A percentile compares a stretch with the other conserved stretches of the same genome.
Conservation (phyloP, 2,113 vertebrate genomes). For the Mirza zaza region DNA sequence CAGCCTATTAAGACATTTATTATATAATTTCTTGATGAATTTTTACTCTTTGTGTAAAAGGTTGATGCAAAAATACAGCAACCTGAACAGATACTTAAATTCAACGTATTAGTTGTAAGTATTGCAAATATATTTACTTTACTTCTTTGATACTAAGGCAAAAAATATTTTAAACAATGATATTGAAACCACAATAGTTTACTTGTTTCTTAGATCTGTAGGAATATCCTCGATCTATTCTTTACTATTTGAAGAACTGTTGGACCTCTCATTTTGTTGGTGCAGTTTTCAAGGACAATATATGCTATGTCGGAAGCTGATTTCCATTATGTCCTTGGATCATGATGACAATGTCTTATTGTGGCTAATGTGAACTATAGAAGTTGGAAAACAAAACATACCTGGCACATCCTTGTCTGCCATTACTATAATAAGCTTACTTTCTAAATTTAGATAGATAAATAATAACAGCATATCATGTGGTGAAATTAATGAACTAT, state of each 20-base stretch:
- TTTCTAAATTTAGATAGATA: background rate
- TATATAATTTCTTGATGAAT: conserved; percentile 73
- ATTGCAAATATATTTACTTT: background rate
- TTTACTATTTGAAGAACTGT: background rate
- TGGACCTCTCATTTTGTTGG: background rate
- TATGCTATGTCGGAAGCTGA: background rate
- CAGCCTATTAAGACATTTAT: conserved; percentile 73
- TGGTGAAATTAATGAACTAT: conserved; percentile 12
- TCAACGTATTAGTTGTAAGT: background rate
- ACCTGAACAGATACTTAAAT: conserved; percentile 47
- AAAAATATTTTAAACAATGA: background rate
- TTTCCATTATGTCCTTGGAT: conserved; percentile 75
- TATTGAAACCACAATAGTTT: background rate
- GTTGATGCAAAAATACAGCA: conserved; percentile 61
- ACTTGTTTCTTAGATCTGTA: background rate
- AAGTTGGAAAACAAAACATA: conserved; percentile 59
- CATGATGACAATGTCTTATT: conserved; percentile 31
- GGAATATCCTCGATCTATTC: conserved; percentile 11
- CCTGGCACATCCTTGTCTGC: conserved; percentile 55
- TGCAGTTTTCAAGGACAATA: conserved; percentile 66
- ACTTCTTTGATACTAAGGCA: background rate
- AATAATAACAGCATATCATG: background rate
- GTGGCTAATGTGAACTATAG: conserved; percentile 46
- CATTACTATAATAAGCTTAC: conserved; percentile 54
- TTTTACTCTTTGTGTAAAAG: conserved; percentile 73